Evolutionary conservation across 1,140 invertebrate genomes (phyloP).

Genomic region (Euura saliciscinereae): DNA sequence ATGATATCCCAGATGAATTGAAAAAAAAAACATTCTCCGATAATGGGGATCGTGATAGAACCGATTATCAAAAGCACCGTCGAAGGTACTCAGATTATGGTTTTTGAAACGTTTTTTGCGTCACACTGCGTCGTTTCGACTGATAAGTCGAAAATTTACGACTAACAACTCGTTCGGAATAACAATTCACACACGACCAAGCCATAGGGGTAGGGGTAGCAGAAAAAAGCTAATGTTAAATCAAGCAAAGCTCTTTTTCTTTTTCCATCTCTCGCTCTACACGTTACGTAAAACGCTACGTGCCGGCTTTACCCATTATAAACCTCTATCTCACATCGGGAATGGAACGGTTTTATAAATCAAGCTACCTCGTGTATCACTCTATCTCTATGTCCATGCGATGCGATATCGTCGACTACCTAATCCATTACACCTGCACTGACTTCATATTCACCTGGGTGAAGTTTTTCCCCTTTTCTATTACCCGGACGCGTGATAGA

Average conservation of each 20-base stretch:
- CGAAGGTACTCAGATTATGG: constrained; percentile 25
- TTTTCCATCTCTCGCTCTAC: too few species aligned
- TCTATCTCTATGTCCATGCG: constrained; percentile 27
- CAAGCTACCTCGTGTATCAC: constrained; percentile 32
- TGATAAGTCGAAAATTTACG: constrained; percentile 40
- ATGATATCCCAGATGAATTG: too few species aligned
- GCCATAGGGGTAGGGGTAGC: background rate
- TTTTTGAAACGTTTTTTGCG: constrained; percentile 23
- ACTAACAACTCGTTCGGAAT: constrained; percentile 12
- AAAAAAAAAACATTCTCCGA: background rate
- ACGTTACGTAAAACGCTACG: too few species aligned
- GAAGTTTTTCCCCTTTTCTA: too few species aligned
- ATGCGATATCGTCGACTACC: constrained; percentile 14
- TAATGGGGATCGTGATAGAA: background rate
- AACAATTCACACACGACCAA: background rate
- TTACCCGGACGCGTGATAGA: too few species aligned
- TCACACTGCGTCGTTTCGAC: constrained; percentile 29
- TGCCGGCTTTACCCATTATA: too few species aligned
- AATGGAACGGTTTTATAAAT: constrained; percentile 39
- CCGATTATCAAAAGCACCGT: background rate
- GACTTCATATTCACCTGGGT: too few species aligned
- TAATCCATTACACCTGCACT: background rate
- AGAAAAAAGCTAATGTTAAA: background rate
- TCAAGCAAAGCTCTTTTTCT: too few species aligned
- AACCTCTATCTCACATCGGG: constrained; percentile 23